Evolutionary conservation across 2,113 vertebrate genomes (phyloP), one percentile per base, ranked within the genome.

Genomic region (Acrocephalus kingi): DNA sequence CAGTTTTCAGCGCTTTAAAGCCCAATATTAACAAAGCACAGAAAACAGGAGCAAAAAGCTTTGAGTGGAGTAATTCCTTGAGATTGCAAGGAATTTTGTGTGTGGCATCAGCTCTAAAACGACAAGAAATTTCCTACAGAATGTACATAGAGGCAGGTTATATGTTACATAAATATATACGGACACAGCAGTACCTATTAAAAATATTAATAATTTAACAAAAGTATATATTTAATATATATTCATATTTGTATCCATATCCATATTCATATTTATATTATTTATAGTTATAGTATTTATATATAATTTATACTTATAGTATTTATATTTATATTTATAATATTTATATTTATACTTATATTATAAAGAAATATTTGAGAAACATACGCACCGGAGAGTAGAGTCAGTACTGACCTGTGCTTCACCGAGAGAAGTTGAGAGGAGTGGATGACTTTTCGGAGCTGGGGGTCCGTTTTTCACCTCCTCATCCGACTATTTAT

Each of bases 381-480:
- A 49, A 41, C 2, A 4, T 1, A 2, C 2, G 3, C 11, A 5
- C 3, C 4, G 1, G 17, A 49, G 17, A 43, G 17, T 1, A 17
- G 28, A 81, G 64, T 9, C 14, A 4, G 6, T 6, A 16, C 37
- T 10, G 19, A 39, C 87, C 84, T 87, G 49, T 22, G 17, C n/a
- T 56, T 75, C 66, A 30, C 84, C 0, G 2, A 58, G 2, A 58
- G 37, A 13, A 55, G 9, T 5, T 0, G 11, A 72, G 54, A 91
- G 46, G 37, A 84, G 59, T 0, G 10, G 17, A 35, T 39, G 4
- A 18, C 9, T 4, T 8, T 33, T 30, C 0, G 0, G 31, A 13
- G 30, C 1, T 0, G 2, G 6, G 22, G 69, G 73, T 68, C 61
- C 2, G 0, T 72, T 68, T 93, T 75, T 64, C 87, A 7, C 23